Evolutionary conservation across 2,888 invertebrate species (phyloP).

Genomic region (Zygothrica quintamaculata): DNA sequence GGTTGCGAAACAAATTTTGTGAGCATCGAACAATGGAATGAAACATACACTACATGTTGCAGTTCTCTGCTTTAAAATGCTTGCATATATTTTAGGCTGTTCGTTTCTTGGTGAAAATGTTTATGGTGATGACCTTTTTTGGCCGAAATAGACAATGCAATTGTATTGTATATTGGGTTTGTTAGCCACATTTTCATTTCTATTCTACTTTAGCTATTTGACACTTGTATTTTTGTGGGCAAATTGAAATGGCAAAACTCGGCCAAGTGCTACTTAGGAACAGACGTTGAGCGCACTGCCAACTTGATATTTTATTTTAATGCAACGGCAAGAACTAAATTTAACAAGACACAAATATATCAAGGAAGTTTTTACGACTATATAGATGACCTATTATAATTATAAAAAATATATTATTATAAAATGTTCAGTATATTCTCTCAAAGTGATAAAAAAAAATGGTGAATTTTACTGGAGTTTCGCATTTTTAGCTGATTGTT

Average conservation of each 20-base stretch:
- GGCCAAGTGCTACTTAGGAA: conserved; percentile 14
- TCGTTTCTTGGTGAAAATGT: conserved; percentile 31
- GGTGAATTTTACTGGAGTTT: too few relatives aligned
- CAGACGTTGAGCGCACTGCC: conserved; percentile 29
- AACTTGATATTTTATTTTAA: conserved; percentile 73
- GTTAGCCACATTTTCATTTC: conserved; percentile 32
- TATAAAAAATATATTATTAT: too few relatives aligned
- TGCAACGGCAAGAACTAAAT: conserved; percentile 46
- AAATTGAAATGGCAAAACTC: conserved; percentile 60
- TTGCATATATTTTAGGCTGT: conserved; percentile 30
- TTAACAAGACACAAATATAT: conserved; percentile 5
- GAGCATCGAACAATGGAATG: too few relatives aligned
- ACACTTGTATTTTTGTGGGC: conserved; percentile 41
- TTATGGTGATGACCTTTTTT: conserved; percentile 22
- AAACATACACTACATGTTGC: too few relatives aligned
- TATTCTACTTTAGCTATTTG: conserved; percentile 23
- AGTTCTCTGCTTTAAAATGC: too few relatives aligned
- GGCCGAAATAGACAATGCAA: conserved; percentile 42
- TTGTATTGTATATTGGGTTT: conserved; percentile 45
- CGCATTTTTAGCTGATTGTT: too few relatives aligned
- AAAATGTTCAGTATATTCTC: too few relatives aligned
- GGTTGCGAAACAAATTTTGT: too few relatives aligned
- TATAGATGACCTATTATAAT: too few relatives aligned
- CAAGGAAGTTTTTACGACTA: background rate
- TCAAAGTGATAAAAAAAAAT: too few relatives aligned